Base-by-base conservation (phyloP, 35 echinoderm and acorn worm genomes). In the Hemicentrotus pulcherrimus region DNA sequence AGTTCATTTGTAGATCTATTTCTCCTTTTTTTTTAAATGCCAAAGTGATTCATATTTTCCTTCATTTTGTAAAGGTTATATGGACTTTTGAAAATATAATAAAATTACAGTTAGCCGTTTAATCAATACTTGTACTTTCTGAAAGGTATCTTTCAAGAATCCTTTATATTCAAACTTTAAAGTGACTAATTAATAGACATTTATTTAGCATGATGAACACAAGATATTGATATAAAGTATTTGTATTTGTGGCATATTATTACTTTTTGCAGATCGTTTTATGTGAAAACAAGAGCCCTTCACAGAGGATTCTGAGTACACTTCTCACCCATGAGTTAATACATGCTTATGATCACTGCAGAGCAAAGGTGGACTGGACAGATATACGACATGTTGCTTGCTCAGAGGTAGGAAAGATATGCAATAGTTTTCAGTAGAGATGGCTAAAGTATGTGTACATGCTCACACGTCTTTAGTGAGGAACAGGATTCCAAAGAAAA, bases 271-370 rank as follows among this genome's bases (percentile, higher is more conserved):
- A 99, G 98, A 96, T 99, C 47, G 86, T 97, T 47, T 48, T 99
- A 28, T 99, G 98, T 97, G 97, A 99, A 94, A 97, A 99, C 95
- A 97, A 96, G 91, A 94, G 48, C 22, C 96, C 96, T 8, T 94
- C 97, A 0, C 95, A 97, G 48, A 94, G 97, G 19, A 94, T 96
- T 6, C 94, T 97, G 4, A 96, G 96, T 88, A 96, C 95, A 65
- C 96, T 99, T 16, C 95, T 99, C 0, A 99, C 97, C 15, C 98
- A 99, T 86, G 98, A 99, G 94, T 92, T 99, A 30, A 96, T 99
- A 32, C 98, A 99, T 90, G 98, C 98, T 12, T 97, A 91, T 61
- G 98, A 99, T 86, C 97, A 97, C 86, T 97, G 96, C 85, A 92
- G 97, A 46, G 96, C 96, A 13, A 94, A 97, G 31, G 96, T 99